These are phyloP conservation scores for Hoplostethus atlanticus DNA, from an alignment of 2,797 vertebrate species.

Conservation along the genomic window DNA sequence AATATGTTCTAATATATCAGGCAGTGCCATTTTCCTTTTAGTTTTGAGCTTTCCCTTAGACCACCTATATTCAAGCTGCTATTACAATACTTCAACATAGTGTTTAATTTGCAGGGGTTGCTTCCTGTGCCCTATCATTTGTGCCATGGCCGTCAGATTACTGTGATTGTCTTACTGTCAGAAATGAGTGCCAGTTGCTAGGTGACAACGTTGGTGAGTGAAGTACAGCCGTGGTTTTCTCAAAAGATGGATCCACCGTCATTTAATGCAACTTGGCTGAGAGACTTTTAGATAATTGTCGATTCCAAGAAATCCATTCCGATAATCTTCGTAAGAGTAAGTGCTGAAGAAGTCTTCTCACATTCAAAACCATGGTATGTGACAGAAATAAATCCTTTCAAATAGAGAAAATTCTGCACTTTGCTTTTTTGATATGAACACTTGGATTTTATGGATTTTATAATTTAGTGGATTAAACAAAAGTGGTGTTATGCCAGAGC, in stretches of 20 bases:
- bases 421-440: not conserved
- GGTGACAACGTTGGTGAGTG: conserved; percentile 74
- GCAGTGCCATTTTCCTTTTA: not conserved
- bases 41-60: not conserved
- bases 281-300: conserved; percentile 25
- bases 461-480: too few relatives aligned
- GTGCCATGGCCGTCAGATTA: conserved; percentile 54
- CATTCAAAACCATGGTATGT: not conserved
- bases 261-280: conserved; percentile 28
- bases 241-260: conserved; percentile 40
- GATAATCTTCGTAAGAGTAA: conserved; percentile 35
- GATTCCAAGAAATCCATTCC: conserved; percentile 47
- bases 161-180: conserved; percentile 65
- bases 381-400: not conserved
- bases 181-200: conserved; percentile 80
- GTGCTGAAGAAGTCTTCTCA: conserved; percentile 10
- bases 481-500: too few relatives aligned
- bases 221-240: conserved; percentile 49
- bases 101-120: conserved; percentile 38
- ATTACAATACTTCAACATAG: conserved; percentile 11
- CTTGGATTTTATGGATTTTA: not conserved
- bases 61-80: not conserved
- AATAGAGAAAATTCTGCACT: not conserved
- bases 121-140: conserved; percentile 50
- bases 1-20: not conserved